These are phyloP conservation scores for Allacma fusca DNA, from an alignment of 2,888 invertebrate genomes.

Conservation along the genomic window DNA sequence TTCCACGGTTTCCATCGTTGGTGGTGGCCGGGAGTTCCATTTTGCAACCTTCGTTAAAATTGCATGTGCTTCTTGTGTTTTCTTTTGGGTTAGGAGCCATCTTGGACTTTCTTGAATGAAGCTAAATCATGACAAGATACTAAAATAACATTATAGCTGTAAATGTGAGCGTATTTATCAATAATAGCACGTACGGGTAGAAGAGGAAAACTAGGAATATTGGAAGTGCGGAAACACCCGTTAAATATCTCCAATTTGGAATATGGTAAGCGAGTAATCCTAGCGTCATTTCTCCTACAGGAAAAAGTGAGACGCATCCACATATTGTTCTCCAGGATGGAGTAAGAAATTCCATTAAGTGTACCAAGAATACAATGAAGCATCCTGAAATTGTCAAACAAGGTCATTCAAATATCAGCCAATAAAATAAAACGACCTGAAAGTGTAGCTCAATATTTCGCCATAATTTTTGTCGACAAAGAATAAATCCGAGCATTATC, in stretches of 20 bases:
- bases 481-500: too few species aligned
- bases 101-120: conserved; percentile 51
- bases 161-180: too few species aligned
- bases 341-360: conserved; percentile 59
- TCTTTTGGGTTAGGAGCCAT: conserved; percentile 53
- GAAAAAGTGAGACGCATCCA: conserved; percentile 56
- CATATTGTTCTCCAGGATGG: conserved; percentile 58
- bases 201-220: conserved; percentile 50
- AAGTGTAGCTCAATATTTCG: too few species aligned
- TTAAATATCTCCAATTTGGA: conserved; percentile 53
- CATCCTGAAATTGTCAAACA: too few species aligned
- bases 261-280: conserved; percentile 50
- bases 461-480: too few species aligned
- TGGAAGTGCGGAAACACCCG: conserved; percentile 48
- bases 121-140: too few species aligned
- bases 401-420: too few species aligned
- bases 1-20: conserved; percentile 42
- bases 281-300: conserved; percentile 56
- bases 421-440: too few species aligned
- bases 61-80: conserved; percentile 51
- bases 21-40: conserved; percentile 49
- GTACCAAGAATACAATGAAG: conserved; percentile 55
- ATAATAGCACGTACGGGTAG: conserved; percentile 51
- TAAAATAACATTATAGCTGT: too few species aligned
- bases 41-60: conserved; percentile 53